A percentile compares a stretch with the other conserved stretches of the same genome.
Evolutionary conservation across 2,113 vertebrate species (phyloP).

Genomic region (Riparia riparia): DNA sequence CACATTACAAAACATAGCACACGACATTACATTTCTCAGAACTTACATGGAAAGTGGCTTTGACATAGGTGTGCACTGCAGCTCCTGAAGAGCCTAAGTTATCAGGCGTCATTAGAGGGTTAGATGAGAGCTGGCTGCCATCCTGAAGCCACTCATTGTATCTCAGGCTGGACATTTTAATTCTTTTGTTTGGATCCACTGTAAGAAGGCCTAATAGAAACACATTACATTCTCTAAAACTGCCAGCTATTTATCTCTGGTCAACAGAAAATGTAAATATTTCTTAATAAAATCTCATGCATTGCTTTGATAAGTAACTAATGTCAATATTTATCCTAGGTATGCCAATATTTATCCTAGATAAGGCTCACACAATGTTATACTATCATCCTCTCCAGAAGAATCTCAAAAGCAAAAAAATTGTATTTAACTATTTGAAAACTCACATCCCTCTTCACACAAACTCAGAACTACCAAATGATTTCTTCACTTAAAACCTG

Average conservation of each 20-base stretch:
- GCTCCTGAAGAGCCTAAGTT: constrained; percentile 93
- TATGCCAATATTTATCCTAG: background rate
- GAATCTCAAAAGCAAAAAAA: background rate
- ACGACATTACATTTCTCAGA: background rate
- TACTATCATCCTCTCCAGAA: background rate
- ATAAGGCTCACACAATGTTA: background rate
- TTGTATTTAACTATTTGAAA: background rate
- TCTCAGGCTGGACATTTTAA: constrained; percentile 96
- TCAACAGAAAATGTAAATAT: background rate
- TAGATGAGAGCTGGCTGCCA: constrained; percentile 95
- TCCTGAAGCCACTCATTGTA: constrained; percentile 97
- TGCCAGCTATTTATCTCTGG: background rate
- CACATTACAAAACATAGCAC: background rate
- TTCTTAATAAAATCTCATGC: background rate
- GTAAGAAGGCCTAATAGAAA: constrained; percentile 89
- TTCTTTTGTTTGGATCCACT: constrained; percentile 96
- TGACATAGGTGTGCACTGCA: constrained; percentile 94
- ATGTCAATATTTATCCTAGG: background rate
- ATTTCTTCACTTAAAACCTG: background rate
- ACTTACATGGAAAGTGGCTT: constrained; percentile 96
- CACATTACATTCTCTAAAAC: background rate
- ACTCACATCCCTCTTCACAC: background rate
- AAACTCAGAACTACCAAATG: background rate
- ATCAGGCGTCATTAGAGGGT: constrained; percentile 97
- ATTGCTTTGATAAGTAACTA: background rate